Percentiles rank a stretch among this genome's conserved stretches.
Conservation (phyloP, 2,797 vertebrate genomes). For the Toxotes lorentzi region DNA sequence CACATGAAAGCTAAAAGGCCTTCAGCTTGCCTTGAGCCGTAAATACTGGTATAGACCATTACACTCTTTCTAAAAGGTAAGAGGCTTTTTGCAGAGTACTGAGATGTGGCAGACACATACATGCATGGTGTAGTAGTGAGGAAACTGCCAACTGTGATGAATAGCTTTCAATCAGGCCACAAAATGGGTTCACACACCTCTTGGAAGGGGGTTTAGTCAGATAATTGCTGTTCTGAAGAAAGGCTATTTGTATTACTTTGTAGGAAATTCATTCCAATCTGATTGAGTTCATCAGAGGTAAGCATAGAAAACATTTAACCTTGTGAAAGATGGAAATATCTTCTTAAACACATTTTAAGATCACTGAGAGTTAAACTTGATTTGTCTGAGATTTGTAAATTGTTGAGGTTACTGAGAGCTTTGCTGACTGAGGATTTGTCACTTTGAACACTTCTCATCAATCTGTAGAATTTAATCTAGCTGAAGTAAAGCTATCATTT, state of each 20-base stretch:
- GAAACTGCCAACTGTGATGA: constrained; percentile 77
- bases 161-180: constrained; percentile 80
- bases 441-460: constrained; percentile 27
- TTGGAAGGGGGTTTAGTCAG: constrained; percentile 63
- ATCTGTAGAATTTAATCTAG: constrained; percentile 44
- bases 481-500: constrained; percentile 30
- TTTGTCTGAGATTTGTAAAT: constrained; percentile 44
- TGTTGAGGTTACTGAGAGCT: constrained; percentile 32
- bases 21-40: constrained; percentile 11
- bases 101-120: constrained; percentile 11
- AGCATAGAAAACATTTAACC: constrained; percentile 68
- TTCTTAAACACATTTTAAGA: constrained; percentile 43
- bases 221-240: constrained; percentile 76
- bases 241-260: constrained; percentile 60
- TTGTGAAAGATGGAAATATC: constrained; percentile 58
- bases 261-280: constrained; percentile 71
- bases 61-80: constrained; percentile 4
- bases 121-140: constrained; percentile 5
- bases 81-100: constrained; percentile 8
- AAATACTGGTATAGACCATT: constrained; percentile 12
- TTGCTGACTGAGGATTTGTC: constrained; percentile 17
- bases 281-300: constrained; percentile 61
- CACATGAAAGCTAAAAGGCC: constrained; percentile 11
- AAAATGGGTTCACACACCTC: constrained; percentile 79
- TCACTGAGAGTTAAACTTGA: constrained; percentile 43